Percentiles rank a stretch among this genome's conserved stretches.
Conservation (phyloP, 2,113 vertebrate genomes). For the Callocephalon fimbriatum region DNA sequence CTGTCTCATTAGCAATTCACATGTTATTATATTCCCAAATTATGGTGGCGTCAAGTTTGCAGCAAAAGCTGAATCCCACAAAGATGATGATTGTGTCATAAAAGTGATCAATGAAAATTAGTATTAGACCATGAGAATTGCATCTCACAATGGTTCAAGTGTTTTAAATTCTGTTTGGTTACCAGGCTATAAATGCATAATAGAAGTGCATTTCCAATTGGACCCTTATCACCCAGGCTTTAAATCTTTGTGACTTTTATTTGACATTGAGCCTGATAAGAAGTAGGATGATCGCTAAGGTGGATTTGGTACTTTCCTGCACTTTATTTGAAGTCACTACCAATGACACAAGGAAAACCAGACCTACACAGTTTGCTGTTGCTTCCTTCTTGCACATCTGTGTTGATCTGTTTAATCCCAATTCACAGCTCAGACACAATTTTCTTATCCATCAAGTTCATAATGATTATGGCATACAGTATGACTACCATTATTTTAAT, state of each 20-base stretch:
- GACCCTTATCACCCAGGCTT: slow-evolving; percentile 8
- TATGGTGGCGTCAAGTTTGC: neutral
- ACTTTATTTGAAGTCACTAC: neutral
- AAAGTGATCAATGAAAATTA: slow-evolving; percentile 31
- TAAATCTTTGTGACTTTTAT: neutral
- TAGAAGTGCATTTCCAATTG: slow-evolving; percentile 37
- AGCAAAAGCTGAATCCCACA: neutral
- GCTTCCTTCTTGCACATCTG: neutral
- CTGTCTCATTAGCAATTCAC: neutral
- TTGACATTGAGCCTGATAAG: slow-evolving; percentile 50
- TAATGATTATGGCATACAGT: neutral
- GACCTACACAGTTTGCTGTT: neutral
- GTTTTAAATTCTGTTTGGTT: slow-evolving; percentile 43
- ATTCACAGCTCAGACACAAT: neutral
- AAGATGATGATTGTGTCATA: neutral
- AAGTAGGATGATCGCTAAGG: neutral
- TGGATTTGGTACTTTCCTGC: neutral
- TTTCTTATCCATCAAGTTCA: slow-evolving; percentile 19
- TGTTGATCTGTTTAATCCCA: neutral
- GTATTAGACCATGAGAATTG: neutral
- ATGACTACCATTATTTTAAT: neutral
- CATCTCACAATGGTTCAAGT: neutral
- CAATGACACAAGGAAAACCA: neutral
- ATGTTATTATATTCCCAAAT: neutral
- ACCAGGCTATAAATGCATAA: slow-evolving; percentile 33